phyloP scores from a whole-genome alignment of 1,140 invertebrate genomes.

The Drosophila baimaii region DNA sequence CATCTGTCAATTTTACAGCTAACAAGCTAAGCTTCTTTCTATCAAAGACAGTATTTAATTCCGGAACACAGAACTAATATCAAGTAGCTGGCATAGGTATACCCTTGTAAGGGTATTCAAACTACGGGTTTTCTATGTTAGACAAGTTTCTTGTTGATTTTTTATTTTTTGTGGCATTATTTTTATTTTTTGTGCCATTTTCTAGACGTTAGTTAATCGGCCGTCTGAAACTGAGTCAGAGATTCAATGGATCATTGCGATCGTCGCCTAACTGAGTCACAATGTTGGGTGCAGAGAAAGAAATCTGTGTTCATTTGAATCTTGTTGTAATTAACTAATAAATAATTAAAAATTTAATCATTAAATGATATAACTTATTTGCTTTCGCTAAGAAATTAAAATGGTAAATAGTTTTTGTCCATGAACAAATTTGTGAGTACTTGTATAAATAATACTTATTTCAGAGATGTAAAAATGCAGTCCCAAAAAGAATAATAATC shows the following conservation, averaged over 20 bases:
- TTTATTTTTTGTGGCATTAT: conserved; percentile 1
- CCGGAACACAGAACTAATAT: too few species aligned
- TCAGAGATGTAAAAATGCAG: too few species aligned
- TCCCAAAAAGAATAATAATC: too few species aligned
- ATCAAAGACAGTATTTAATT: too few species aligned
- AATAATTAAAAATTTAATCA: not conserved
- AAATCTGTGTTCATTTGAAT: not conserved
- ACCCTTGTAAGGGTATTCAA: not conserved
- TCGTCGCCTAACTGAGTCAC: conserved; percentile 27
- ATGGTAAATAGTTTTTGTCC: not conserved
- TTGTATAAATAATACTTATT: too few species aligned
- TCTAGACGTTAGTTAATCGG: not conserved
- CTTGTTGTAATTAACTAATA: too few species aligned
- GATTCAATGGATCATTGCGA: conserved; percentile 8
- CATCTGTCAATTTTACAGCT: too few species aligned
- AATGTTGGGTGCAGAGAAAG: not conserved
- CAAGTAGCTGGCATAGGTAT: too few species aligned
- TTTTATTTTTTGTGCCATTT: conserved; percentile 15
- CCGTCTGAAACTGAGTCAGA: conserved; percentile 37
- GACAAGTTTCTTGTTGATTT: not conserved
- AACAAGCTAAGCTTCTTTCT: too few species aligned
- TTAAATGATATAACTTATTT: not conserved
- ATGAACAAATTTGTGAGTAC: too few species aligned
- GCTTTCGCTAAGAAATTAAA: not conserved
- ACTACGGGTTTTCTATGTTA: not conserved